Base-by-base conservation (phyloP, 2,113 vertebrate genomes). In the Stegostoma tigrinum region DNA sequence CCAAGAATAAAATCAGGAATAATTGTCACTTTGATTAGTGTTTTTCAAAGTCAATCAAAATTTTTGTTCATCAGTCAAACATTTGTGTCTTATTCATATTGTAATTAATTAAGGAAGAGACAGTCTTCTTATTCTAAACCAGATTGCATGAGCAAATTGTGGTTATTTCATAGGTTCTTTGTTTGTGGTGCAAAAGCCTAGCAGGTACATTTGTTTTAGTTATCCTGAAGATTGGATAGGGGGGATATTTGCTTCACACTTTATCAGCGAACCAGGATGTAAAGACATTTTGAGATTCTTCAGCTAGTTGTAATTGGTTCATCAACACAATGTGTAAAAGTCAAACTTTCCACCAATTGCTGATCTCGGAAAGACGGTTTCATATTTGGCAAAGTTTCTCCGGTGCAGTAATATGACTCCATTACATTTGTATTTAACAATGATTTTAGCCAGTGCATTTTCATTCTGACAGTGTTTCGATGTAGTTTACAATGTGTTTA, bases 401-500 rank as follows among this genome's bases (percentile, higher is more conserved):
- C 42, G 24, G 42, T 30, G 67, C 10, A 72, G 94, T 70, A 48
- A 24, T 48, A n/a, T 89, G 86, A 61, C 45, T 61, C 52, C 12
- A 12, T 61, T 61, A 61, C 2, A 61, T 61, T 12, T 61, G 55
- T 12, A 61, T 61, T 52, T 95, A 38, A 8, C 14, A 72, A 72
- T 85, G 95, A 96, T 96, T 48, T 19, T 72, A 96, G 97, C 96
- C 96, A 97, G 97, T 94, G 97, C 96, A 96, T 97, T 89, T 95
- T 45, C 96, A 87, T 95, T 96, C 96, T 97, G 97, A 96, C 96
- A 96, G 96, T 96, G 96, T 97, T 97, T 97, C 96, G 96, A 96
- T 97, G 95, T 70, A 55, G 66, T 48, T 94, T 87, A 48, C 87
- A 90, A 5, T 30, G 12, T 52, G 30, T 70, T 42, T 34, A 75